These are phyloP conservation scores for Lapara coniferarum DNA, from an alignment of 2,888 invertebrate genomes.

Conservation along the genomic window DNA sequence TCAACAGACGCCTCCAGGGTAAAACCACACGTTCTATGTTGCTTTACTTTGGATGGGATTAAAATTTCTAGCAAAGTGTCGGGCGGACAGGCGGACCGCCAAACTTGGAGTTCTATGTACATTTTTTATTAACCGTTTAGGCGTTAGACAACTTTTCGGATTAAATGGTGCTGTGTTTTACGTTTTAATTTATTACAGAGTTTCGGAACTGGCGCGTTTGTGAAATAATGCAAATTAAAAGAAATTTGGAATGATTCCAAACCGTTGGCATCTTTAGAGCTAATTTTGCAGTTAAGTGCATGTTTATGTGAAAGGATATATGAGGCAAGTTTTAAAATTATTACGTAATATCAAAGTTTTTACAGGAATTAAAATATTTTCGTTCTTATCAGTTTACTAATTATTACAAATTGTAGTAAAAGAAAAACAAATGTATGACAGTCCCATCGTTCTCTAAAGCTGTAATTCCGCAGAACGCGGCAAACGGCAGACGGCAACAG, in stretches of 20 bases:
- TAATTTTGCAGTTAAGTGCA: neutral
- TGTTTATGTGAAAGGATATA: neutral
- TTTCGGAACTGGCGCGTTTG: constrained; percentile 13
- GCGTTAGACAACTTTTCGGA: constrained; percentile 12
- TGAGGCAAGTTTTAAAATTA: too few species aligned
- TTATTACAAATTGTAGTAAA: too few species aligned
- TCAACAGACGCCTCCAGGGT: constrained; percentile 42
- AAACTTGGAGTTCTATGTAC: constrained; percentile 24
- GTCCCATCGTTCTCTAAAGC: too few species aligned
- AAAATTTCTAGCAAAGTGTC: constrained; percentile 38
- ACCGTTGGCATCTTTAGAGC: neutral
- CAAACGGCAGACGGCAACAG: too few species aligned
- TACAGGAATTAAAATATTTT: too few species aligned
- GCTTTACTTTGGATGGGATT: constrained; percentile 39
- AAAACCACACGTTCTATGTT: constrained; percentile 33
- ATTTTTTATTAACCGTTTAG: constrained; percentile 29
- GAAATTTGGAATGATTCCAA: constrained; percentile 15
- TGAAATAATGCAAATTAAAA: constrained; percentile 13
- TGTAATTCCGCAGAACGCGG: too few species aligned
- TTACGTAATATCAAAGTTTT: too few species aligned
- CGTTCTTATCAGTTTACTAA: too few species aligned
- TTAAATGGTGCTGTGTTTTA: constrained; percentile 21
- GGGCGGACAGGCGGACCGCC: constrained; percentile 28
- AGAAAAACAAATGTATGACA: too few species aligned
- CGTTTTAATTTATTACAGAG: constrained; percentile 21